Conservation (phyloP, 2,888 invertebrate species). For the Scaptomyza polygonia region DNA sequence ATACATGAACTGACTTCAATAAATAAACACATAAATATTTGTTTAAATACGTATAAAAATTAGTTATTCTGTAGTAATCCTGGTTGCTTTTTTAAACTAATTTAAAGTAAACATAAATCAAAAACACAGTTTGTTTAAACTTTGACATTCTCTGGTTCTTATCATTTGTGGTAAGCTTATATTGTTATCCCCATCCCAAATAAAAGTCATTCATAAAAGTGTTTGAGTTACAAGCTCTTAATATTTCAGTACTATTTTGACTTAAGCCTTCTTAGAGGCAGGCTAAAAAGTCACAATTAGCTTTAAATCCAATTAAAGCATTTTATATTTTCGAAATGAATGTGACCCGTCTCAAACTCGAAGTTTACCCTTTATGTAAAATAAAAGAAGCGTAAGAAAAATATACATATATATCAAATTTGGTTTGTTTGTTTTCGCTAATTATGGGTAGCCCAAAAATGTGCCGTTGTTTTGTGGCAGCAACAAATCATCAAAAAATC, state of each 20-base stretch:
- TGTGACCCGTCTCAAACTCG: slow-evolving; percentile 18
- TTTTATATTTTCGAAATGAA: slow-evolving; percentile 13
- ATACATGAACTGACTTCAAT: too few relatives aligned
- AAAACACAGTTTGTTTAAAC: too few relatives aligned
- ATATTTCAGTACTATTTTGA: not conserved
- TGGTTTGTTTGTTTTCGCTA: slow-evolving; percentile 57
- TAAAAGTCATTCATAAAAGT: not conserved
- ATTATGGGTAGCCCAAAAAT: slow-evolving; percentile 44
- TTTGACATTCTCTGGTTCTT: too few relatives aligned
- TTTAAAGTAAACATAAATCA: too few relatives aligned
- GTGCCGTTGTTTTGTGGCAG: slow-evolving; percentile 17
- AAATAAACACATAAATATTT: too few relatives aligned
- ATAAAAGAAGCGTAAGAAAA: slow-evolving; percentile 30
- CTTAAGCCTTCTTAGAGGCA: not conserved
- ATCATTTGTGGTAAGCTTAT: not conserved
- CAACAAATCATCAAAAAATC: slow-evolving; percentile 62
- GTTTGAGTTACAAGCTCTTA: not conserved
- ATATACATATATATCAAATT: slow-evolving; percentile 34
- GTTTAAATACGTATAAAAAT: too few relatives aligned
- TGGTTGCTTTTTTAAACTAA: too few relatives aligned
- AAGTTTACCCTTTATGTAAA: slow-evolving; percentile 16
- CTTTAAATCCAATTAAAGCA: slow-evolving; percentile 51
- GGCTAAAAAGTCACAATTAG: slow-evolving; percentile 30
- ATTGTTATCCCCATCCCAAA: not conserved
- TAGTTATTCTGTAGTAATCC: too few relatives aligned